phyloP scores from a whole-genome alignment of 2,113 vertebrate species.

The Aptenodytes patagonicus region DNA sequence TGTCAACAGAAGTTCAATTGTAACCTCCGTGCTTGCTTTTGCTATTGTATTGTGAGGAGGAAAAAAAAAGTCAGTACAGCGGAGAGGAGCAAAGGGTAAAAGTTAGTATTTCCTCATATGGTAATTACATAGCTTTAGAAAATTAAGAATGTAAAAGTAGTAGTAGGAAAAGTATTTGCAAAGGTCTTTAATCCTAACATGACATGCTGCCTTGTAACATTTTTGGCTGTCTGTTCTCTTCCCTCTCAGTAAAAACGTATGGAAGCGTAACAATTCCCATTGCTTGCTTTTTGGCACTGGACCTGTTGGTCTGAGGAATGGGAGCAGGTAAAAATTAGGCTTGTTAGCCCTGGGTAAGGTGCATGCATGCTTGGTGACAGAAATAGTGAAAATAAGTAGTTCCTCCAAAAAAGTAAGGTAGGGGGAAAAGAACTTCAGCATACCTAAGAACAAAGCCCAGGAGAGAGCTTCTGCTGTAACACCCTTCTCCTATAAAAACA shows the following conservation, averaged over 20 bases:
- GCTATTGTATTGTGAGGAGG: not conserved
- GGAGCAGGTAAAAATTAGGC: not conserved
- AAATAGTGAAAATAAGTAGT: not conserved
- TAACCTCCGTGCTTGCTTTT: not conserved
- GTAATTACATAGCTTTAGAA: not conserved
- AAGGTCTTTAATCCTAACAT: not conserved
- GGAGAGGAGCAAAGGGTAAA: not conserved
- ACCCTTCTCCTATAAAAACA: not conserved
- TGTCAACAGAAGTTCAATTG: not conserved
- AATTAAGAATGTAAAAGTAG: not conserved
- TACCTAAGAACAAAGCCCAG: not conserved
- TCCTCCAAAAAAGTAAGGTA: not conserved
- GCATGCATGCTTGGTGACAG: not conserved
- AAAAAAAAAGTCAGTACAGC: not conserved
- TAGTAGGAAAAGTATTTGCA: not conserved
- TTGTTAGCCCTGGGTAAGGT: not conserved
- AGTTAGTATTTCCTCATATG: not conserved
- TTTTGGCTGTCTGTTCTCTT: not conserved
- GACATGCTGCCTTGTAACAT: rapidly evolving
- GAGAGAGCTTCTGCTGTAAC: not conserved
- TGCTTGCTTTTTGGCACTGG: not conserved
- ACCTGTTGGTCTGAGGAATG: not conserved
- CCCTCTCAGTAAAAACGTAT: not conserved
- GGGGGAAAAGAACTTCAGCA: not conserved
- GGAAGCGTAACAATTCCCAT: not conserved